phyloP scores from a whole-genome alignment of 2,888 invertebrate genomes.

The Perizoma affinitatum region DNA sequence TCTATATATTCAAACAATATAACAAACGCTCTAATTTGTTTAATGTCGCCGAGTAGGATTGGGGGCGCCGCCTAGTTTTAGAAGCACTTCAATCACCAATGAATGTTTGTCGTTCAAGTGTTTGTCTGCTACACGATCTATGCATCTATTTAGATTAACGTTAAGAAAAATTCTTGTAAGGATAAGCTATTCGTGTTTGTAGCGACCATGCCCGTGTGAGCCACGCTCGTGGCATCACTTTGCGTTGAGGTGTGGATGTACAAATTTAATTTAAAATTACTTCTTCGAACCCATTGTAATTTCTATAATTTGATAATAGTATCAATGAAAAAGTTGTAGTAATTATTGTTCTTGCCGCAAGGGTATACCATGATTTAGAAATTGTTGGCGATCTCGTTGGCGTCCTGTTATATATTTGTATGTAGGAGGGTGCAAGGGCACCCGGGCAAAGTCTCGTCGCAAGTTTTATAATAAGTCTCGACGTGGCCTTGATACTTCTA shows the following conservation, averaged over 20 bases:
- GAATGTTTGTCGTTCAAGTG: slow-evolving; percentile 62
- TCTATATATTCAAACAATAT: slow-evolving; percentile 15
- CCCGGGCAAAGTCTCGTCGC: slow-evolving; percentile 67
- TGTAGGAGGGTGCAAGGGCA: slow-evolving; percentile 45
- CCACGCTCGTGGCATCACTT: slow-evolving; percentile 16
- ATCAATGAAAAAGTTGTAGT: slow-evolving; percentile 73
- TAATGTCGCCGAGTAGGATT: slow-evolving; percentile 28
- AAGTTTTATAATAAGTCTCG: slow-evolving; percentile 78
- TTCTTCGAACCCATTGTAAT: slow-evolving; percentile 61
- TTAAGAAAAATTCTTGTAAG: slow-evolving; percentile 66
- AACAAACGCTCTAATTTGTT: slow-evolving; percentile 2
- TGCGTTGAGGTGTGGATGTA: slow-evolving; percentile 60
- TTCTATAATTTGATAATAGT: slow-evolving; percentile 66
- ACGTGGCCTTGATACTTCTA: slow-evolving; percentile 83
- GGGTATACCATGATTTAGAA: slow-evolving; percentile 79
- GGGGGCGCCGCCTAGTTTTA: slow-evolving; percentile 57
- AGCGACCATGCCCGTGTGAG: slow-evolving; percentile 45
- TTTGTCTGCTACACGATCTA: slow-evolving; percentile 65
- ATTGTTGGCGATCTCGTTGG: slow-evolving; percentile 76
- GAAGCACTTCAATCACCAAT: slow-evolving; percentile 69
- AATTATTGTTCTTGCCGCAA: slow-evolving; percentile 77
- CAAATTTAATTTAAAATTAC: slow-evolving; percentile 74
- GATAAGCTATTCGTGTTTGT: slow-evolving; percentile 64
- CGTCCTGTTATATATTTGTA: slow-evolving; percentile 57
- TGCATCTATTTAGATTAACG: slow-evolving; percentile 70